These are phyloP conservation scores for Thymelicus sylvestris DNA, from an alignment of 2,888 invertebrate species.

Conservation along the genomic window DNA sequence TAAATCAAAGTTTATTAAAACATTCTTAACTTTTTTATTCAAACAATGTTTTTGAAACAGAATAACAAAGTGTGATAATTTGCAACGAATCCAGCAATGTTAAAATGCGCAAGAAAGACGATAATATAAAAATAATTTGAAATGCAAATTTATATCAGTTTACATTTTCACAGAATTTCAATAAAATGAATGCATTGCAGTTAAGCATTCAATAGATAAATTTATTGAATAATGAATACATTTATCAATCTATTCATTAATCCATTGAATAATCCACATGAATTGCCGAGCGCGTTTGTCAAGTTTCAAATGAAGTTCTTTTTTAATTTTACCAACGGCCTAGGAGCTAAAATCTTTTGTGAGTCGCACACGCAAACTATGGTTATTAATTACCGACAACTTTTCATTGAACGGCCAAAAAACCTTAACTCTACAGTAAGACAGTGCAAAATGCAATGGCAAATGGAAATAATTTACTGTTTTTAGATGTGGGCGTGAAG, in stretches of 20 bases:
- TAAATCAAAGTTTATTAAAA: too few relatives aligned
- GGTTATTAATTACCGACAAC: neutral
- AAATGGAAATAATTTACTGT: neutral
- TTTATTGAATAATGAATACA: neutral
- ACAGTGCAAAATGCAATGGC: constrained; percentile 6
- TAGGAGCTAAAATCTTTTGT: constrained; percentile 14
- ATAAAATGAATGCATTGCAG: too few relatives aligned
- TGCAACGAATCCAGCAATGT: too few relatives aligned
- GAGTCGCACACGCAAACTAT: constrained; percentile 1
- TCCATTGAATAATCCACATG: neutral
- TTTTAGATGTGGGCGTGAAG: neutral
- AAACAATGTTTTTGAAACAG: too few relatives aligned
- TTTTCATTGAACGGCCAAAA: neutral
- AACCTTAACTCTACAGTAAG: neutral
- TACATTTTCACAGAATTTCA: too few relatives aligned
- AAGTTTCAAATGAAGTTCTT: neutral
- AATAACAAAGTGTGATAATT: too few relatives aligned
- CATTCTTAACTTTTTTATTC: too few relatives aligned
- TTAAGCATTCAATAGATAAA: too few relatives aligned
- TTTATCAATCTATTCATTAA: neutral
- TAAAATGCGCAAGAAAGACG: too few relatives aligned
- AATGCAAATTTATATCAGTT: too few relatives aligned
- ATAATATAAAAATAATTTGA: too few relatives aligned
- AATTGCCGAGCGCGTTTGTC: neutral
- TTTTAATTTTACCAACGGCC: neutral